Evolutionary conservation across 2,113 vertebrate species (phyloP).

Genomic region (Formicarius rufipectus): DNA sequence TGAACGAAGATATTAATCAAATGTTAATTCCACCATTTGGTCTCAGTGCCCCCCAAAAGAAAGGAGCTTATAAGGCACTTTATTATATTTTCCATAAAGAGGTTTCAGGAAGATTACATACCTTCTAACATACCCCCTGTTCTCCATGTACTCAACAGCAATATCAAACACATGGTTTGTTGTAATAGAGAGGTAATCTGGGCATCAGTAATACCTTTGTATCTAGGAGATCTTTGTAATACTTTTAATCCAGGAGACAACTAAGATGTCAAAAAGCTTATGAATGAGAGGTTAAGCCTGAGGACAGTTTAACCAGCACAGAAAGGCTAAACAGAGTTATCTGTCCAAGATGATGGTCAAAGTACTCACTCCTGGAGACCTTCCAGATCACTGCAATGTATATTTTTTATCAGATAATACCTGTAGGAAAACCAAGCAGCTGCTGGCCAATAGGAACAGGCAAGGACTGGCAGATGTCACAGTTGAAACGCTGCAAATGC

Average conservation of each 20-base stretch:
- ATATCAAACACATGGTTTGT: background rate
- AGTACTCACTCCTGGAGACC: background rate
- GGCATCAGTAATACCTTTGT: background rate
- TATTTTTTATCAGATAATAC: background rate
- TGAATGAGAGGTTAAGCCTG: background rate
- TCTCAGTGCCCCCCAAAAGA: background rate
- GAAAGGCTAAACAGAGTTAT: background rate
- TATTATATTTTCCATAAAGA: background rate
- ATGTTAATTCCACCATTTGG: background rate
- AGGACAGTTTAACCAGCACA: background rate
- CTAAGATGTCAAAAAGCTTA: background rate
- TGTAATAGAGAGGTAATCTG: background rate
- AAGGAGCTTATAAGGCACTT: background rate
- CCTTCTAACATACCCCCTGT: background rate
- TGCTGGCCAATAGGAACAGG: background rate
- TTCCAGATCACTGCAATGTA: conserved; percentile 2
- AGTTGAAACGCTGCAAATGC: background rate
- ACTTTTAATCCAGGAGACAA: background rate
- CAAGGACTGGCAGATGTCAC: background rate
- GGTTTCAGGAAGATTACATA: background rate
- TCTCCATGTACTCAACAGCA: background rate
- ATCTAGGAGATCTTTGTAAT: background rate
- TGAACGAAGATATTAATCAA: background rate
- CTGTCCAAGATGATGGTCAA: background rate
- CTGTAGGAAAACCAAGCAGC: background rate